Conservation (phyloP, 2,113 vertebrate species). For the Megaleporinus macrocephalus region DNA sequence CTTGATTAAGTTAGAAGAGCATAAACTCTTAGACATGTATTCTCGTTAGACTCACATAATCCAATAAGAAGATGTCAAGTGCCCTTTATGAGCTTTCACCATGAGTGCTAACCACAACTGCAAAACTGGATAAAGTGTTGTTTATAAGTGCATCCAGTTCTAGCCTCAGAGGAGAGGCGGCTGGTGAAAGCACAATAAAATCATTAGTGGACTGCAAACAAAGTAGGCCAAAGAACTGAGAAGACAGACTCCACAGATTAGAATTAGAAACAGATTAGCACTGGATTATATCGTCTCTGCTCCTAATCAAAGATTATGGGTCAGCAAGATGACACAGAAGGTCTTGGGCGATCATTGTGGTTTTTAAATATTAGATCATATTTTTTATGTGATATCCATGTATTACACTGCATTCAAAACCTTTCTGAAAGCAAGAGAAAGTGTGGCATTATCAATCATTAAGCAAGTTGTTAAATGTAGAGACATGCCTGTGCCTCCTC, state of each 20-base stretch:
- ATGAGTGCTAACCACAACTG: background rate
- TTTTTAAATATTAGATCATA: background rate
- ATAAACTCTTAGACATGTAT: too few relatives aligned
- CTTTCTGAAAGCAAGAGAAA: background rate
- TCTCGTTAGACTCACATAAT: background rate
- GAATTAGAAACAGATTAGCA: slow-evolving; percentile 43
- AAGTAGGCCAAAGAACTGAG: background rate
- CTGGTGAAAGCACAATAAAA: slow-evolving; percentile 8
- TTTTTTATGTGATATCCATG: background rate
- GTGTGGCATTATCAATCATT: background rate
- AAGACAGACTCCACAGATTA: slow-evolving; percentile 13
- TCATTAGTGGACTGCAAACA: background rate
- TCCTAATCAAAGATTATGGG: slow-evolving; percentile 35
- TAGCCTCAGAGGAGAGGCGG: background rate
- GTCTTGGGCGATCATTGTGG: background rate
- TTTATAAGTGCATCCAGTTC: background rate
- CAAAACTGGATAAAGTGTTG: background rate
- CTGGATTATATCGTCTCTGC: slow-evolving; percentile 30
- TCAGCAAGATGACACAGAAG: slow-evolving; percentile 17
- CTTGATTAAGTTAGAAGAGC: too few relatives aligned
- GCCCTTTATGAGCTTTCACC: background rate
- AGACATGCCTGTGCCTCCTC: background rate
- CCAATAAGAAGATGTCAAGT: background rate
- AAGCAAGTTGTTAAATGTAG: background rate
- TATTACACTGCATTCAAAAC: background rate